Percentiles rank a stretch among this genome's conserved stretches.
Conservation (phyloP, 64 coral and sea anemone species). For the Hydrozoanthus tunicans region DNA sequence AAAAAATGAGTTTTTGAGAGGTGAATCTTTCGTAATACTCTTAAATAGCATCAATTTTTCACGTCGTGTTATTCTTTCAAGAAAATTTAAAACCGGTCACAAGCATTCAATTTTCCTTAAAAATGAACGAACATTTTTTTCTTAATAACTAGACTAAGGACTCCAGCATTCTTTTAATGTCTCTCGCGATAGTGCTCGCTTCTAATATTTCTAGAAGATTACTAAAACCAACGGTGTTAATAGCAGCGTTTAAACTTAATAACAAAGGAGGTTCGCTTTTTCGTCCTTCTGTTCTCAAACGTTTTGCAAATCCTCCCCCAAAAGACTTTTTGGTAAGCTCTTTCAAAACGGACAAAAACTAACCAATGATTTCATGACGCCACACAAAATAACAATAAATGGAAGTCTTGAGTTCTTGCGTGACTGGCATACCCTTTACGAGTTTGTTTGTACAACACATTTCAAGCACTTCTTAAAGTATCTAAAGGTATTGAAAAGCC, state of each 20-base stretch:
- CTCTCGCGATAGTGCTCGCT: not conserved
- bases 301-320: not conserved
- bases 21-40: too few relatives aligned
- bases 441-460: slow-evolving; percentile 1
- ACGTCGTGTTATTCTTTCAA: too few relatives aligned
- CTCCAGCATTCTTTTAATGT: too few relatives aligned
- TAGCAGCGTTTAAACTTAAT: slow-evolving; percentile 42
- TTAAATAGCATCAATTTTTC: too few relatives aligned
- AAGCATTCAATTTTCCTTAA: too few relatives aligned
- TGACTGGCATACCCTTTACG: not conserved
- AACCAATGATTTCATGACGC: not conserved
- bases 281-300: not conserved
- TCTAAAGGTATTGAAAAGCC: not conserved
- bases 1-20: not conserved
- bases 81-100: too few relatives aligned
- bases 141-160: not conserved
- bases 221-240: slow-evolving; percentile 6
- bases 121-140: too few relatives aligned
- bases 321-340: too few relatives aligned
- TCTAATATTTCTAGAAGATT: not conserved
- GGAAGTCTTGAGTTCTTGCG: too few relatives aligned
- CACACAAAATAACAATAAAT: not conserved
- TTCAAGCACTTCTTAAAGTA: not conserved
- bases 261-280: not conserved
- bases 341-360: not conserved